Evolutionary conservation across 2,113 vertebrate genomes (phyloP).

Genomic region (Microcebus griseorufus): DNA sequence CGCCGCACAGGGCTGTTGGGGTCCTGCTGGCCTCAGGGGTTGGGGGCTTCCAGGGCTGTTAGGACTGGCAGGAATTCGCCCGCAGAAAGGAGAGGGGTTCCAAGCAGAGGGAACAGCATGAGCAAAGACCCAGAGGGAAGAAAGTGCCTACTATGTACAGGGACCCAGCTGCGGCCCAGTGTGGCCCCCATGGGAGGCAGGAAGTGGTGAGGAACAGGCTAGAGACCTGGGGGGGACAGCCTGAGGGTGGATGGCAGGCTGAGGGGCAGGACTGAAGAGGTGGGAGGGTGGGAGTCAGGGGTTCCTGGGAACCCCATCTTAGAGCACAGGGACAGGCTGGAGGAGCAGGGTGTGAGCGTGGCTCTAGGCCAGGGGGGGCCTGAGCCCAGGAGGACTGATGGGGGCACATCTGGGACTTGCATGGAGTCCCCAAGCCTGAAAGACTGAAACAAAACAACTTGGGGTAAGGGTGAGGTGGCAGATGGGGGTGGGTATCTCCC

Average conservation of each 20-base stretch:
- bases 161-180: not conserved
- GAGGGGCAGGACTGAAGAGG: not conserved
- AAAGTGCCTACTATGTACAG: not conserved
- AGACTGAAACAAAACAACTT: not conserved
- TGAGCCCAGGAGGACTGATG: not conserved
- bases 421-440: not conserved
- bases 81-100: not conserved
- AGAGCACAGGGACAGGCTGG: not conserved
- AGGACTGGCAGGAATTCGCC: not conserved
- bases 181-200: not conserved
- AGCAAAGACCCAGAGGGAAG: not conserved
- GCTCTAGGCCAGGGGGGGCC: not conserved
- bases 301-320: not conserved
- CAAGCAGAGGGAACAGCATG: not conserved
- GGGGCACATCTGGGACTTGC: not conserved
- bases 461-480: not conserved
- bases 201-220: not conserved
- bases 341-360: not conserved
- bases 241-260: not conserved
- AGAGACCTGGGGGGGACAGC: not conserved
- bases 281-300: not conserved
- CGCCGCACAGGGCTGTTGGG: accelerated
- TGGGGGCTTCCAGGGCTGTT: not conserved
- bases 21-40: not conserved
- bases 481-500: not conserved